Percentiles rank a stretch among this genome's conserved stretches.
Conservation (phyloP, 35 echinoderm and acorn worm species). For the Holothuria glaberrima region DNA sequence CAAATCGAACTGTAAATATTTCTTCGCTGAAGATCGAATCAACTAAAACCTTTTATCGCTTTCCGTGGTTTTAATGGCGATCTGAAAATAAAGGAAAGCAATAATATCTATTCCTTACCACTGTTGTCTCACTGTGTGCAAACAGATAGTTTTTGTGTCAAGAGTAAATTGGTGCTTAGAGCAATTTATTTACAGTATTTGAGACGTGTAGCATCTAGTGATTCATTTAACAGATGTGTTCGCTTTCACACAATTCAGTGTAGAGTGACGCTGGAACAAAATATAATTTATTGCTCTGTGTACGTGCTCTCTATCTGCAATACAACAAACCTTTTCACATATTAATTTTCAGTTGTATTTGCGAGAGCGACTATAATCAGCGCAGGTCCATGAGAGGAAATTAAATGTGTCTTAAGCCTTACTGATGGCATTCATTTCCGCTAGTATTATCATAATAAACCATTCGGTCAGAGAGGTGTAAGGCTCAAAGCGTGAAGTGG, state of each 20-base stretch:
- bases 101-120: conserved; percentile 60
- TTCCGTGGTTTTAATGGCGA: conserved; percentile 53
- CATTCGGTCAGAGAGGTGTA: conserved; percentile 23
- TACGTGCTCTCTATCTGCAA: conserved; percentile 36
- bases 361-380: conserved; percentile 24
- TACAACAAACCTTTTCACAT: conserved; percentile 38
- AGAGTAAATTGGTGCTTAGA: conserved; percentile 60
- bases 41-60: conserved; percentile 52
- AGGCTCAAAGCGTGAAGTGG: conserved; percentile 8
- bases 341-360: conserved; percentile 50
- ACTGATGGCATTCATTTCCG: conserved; percentile 44
- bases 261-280: conserved; percentile 15
- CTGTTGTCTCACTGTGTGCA: conserved; percentile 54
- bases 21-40: conserved; percentile 46
- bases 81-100: conserved; percentile 51
- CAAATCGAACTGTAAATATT: conserved; percentile 59
- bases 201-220: conserved; percentile 54
- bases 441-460: conserved; percentile 41
- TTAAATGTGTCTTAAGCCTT: conserved; percentile 49
- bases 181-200: conserved; percentile 52
- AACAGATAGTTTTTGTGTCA: conserved; percentile 63
- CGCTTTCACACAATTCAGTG: conserved; percentile 25
- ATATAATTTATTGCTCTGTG: conserved; percentile 55
- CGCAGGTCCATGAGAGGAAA: conserved; percentile 38
- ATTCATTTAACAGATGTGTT: conserved; percentile 58